A percentile compares a stretch with the other conserved stretches of the same genome.
These are phyloP conservation scores for Oxyura jamaicensis DNA, from an alignment of 2,113 vertebrate genomes.

Conservation along the genomic window DNA sequence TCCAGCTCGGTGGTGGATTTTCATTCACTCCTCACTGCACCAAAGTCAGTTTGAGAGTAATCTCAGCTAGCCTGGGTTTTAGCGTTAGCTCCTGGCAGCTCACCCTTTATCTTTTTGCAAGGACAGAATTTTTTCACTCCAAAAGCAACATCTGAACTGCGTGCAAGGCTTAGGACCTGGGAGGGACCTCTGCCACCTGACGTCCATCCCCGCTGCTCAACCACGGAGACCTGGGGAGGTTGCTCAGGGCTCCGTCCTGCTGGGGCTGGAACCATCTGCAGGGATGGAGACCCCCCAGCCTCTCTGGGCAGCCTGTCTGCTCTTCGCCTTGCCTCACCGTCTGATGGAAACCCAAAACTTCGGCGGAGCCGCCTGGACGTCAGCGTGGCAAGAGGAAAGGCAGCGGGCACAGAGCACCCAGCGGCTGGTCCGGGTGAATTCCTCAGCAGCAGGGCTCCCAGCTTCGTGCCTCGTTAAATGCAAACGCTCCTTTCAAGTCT, in stretches of 20 bases:
- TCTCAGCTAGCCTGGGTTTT: background rate
- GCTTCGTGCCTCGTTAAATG: background rate
- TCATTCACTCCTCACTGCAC: background rate
- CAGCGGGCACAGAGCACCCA: background rate
- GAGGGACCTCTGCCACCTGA: rapidly evolving
- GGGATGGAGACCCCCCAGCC: background rate
- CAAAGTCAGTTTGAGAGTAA: background rate
- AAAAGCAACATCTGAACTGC: background rate
- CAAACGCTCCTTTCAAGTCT: background rate
- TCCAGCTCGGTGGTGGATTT: background rate
- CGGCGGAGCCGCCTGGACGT: background rate
- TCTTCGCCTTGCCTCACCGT: background rate
- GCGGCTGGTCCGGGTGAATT: background rate
- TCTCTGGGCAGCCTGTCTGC: background rate
- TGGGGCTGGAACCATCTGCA: background rate
- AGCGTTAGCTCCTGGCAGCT: background rate
- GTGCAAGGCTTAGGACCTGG: background rate
- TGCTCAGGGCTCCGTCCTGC: background rate
- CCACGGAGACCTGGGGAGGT: background rate
- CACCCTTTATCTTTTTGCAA: background rate
- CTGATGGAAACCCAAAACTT: background rate
- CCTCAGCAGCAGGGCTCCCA: background rate
- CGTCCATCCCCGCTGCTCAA: background rate
- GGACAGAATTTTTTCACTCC: background rate
- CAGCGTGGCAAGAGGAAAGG: background rate